phyloP scores from a whole-genome alignment of 1,140 invertebrate genomes.

The Lanistes nyassanus region DNA sequence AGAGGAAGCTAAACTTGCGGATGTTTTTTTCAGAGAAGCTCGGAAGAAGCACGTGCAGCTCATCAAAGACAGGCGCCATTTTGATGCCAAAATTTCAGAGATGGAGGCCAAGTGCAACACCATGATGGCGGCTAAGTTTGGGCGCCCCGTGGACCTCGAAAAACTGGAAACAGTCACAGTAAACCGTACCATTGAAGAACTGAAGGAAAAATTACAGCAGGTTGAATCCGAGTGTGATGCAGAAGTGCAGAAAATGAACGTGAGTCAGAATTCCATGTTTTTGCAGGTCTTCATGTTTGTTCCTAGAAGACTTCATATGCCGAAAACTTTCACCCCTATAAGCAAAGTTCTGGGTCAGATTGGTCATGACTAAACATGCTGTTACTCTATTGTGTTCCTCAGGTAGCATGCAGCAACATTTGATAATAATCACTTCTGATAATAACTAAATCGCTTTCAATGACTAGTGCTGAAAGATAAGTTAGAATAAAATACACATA shows the following conservation, averaged over 20 bases:
- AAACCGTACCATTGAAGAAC: slow-evolving; percentile 64
- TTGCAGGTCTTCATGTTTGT: no score
- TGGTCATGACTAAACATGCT: no score
- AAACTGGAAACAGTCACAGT: slow-evolving; percentile 65
- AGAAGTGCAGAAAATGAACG: slow-evolving; percentile 51
- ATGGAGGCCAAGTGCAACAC: slow-evolving; percentile 62
- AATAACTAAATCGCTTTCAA: no score
- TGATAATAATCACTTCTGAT: no score
- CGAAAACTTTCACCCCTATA: no score
- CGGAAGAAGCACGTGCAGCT: slow-evolving; percentile 63
- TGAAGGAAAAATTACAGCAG: slow-evolving; percentile 61
- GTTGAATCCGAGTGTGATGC: slow-evolving; percentile 56
- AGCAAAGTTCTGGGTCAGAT: no score
- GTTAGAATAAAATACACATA: no score
- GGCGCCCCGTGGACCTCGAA: slow-evolving; percentile 63
- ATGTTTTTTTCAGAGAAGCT: slow-evolving; percentile 54
- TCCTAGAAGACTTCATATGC: no score
- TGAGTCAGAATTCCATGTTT: slow-evolving; percentile 42
- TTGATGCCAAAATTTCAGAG: slow-evolving; percentile 59
- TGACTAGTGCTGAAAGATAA: no score
- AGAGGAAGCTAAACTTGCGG: no score
- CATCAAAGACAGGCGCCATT: slow-evolving; percentile 63
- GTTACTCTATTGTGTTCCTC: no score
- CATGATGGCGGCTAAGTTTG: slow-evolving; percentile 66
- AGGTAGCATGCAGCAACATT: no score